Percentiles rank a stretch among this genome's conserved stretches.
phyloP scores from a whole-genome alignment of 2,797 vertebrate species.

The Hephaestus fuliginosus region DNA sequence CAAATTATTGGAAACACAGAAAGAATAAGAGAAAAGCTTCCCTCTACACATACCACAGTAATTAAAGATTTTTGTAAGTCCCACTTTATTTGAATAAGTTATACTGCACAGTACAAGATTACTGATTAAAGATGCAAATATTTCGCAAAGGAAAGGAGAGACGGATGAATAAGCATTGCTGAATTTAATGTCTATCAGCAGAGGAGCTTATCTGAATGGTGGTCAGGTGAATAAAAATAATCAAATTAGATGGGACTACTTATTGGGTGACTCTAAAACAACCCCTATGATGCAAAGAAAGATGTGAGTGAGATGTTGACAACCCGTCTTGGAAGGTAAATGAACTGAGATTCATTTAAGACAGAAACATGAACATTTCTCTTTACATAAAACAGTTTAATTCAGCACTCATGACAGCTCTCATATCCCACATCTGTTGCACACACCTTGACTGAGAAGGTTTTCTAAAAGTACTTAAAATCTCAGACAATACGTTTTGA shows the following conservation, averaged over 20 bases:
- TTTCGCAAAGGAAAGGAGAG: slow-evolving; percentile 51
- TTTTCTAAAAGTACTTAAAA: slow-evolving; percentile 3
- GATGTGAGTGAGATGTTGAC: slow-evolving; percentile 4
- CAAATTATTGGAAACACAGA: slow-evolving; percentile 38
- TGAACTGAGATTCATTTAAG: slow-evolving; percentile 14
- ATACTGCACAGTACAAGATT: slow-evolving; percentile 66
- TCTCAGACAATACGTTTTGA: background rate
- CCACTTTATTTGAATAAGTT: slow-evolving; percentile 78
- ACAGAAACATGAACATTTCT: slow-evolving; percentile 2
- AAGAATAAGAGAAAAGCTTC: slow-evolving; percentile 56
- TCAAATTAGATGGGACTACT: slow-evolving; percentile 1
- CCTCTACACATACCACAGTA: slow-evolving; percentile 75
- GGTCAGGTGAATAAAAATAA: slow-evolving; percentile 4
- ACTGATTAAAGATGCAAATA: slow-evolving; percentile 56
- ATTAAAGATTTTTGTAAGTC: slow-evolving; percentile 59
- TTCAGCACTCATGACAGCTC: slow-evolving; percentile 6
- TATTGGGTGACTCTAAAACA: slow-evolving; percentile 23
- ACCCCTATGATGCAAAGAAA: background rate
- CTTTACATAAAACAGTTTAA: slow-evolving; percentile 29
- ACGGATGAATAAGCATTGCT: slow-evolving; percentile 41
- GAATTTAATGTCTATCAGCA: slow-evolving; percentile 42
- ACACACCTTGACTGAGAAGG: background rate
- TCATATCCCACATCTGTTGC: background rate
- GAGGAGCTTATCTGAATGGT: slow-evolving; percentile 73
- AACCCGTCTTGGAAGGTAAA: slow-evolving; percentile 3